These are phyloP conservation scores for Motacilla tschutschensis DNA, from an alignment of 2,113 vertebrate species.

Conservation along the genomic window DNA sequence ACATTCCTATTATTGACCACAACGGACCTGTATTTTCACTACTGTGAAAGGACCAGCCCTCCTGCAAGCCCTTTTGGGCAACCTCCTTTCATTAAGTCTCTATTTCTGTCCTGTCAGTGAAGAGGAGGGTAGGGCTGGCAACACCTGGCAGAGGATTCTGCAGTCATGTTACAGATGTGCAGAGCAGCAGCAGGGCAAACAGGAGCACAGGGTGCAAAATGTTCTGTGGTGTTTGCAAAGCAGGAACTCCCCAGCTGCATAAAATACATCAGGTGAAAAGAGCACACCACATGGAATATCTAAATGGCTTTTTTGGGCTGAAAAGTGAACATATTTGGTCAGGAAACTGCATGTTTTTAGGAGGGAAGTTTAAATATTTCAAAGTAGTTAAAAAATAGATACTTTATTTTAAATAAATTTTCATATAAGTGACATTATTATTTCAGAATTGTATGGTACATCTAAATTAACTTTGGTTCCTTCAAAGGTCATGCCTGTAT, in stretches of 20 bases:
- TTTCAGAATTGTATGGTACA: neutral
- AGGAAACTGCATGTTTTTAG: neutral
- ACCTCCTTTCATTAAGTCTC: neutral
- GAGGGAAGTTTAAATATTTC: neutral
- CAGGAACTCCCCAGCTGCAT: neutral
- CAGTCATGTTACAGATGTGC: accelerated
- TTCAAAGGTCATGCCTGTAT: neutral
- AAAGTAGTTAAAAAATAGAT: neutral
- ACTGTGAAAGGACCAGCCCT: neutral
- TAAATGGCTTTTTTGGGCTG: neutral
- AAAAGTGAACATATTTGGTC: neutral
- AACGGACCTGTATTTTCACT: neutral
- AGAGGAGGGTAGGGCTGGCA: neutral
- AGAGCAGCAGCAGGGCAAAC: neutral
- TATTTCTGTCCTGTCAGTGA: neutral
- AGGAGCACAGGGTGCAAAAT: neutral
- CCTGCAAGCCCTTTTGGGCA: neutral
- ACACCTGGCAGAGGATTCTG: neutral
- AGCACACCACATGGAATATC: neutral
- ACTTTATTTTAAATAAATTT: neutral
- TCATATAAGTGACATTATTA: neutral
- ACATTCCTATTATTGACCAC: neutral
- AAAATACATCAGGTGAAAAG: neutral
- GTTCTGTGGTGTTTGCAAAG: neutral
- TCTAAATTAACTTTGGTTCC: neutral